A percentile compares a stretch with the other conserved stretches of the same genome.
Conservation (phyloP, 2,888 invertebrate species). For the Onchidella celtica region DNA sequence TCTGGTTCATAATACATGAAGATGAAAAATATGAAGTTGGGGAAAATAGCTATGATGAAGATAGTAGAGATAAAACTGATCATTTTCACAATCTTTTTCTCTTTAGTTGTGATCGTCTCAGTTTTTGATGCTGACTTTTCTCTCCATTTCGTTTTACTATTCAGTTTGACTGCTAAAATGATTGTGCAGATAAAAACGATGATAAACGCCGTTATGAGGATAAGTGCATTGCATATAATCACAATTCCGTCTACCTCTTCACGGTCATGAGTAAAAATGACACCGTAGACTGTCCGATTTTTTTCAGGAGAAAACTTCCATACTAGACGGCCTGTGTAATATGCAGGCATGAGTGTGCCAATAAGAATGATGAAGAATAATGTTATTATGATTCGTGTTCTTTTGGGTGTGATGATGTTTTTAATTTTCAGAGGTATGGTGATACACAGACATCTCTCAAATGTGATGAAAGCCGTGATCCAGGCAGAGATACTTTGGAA, state of each 20-base stretch:
- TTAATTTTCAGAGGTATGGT: constrained; percentile 21
- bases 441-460: constrained; percentile 28
- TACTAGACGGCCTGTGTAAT: background rate
- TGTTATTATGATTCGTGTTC: background rate
- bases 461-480: constrained; percentile 36
- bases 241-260: background rate
- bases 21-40: background rate
- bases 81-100: background rate
- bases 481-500: no score
- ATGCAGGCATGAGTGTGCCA: background rate
- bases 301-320: background rate
- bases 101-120: background rate
- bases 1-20: background rate
- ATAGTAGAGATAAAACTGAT: background rate
- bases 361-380: background rate
- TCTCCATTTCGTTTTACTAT: background rate
- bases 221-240: background rate
- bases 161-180: background rate
- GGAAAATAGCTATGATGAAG: background rate
- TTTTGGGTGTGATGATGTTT: background rate
- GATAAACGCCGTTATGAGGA: background rate
- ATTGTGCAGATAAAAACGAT: background rate
- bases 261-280: background rate
- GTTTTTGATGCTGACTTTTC: background rate
- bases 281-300: background rate